Evolutionary conservation across 2,797 vertebrate species (phyloP).

Genomic region (Melanotaenia parkinsoni): DNA sequence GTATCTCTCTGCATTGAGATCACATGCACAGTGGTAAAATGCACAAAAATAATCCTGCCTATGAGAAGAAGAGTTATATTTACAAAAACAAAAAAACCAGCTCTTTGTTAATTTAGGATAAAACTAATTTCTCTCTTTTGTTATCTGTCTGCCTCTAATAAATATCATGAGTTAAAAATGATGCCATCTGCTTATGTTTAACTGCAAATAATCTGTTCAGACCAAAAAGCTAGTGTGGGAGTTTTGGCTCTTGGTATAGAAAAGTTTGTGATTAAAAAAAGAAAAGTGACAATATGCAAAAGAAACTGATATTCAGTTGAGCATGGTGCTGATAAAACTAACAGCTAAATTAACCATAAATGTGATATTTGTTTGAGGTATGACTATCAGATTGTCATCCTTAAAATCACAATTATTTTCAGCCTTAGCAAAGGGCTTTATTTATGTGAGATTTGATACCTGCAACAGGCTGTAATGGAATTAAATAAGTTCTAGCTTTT

Average conservation of each 20-base stretch:
- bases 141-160: neutral
- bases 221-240: neutral
- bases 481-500: neutral
- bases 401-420: neutral
- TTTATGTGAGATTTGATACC: no score
- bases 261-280: neutral
- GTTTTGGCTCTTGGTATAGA: neutral
- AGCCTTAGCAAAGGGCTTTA: no score
- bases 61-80: no score
- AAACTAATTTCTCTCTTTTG: neutral
- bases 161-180: neutral
- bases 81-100: no score
- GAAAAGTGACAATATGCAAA: neutral
- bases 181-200: neutral
- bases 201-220: neutral
- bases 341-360: neutral
- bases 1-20: no score
- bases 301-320: neutral
- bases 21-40: no score
- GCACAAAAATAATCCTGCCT: no score
- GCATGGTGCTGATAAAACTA: neutral
- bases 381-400: neutral
- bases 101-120: neutral
- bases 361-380: neutral
- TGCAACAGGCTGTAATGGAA: no score